phyloP scores from a whole-genome alignment of 2,113 vertebrate species.

The Patagioenas fasciata region DNA sequence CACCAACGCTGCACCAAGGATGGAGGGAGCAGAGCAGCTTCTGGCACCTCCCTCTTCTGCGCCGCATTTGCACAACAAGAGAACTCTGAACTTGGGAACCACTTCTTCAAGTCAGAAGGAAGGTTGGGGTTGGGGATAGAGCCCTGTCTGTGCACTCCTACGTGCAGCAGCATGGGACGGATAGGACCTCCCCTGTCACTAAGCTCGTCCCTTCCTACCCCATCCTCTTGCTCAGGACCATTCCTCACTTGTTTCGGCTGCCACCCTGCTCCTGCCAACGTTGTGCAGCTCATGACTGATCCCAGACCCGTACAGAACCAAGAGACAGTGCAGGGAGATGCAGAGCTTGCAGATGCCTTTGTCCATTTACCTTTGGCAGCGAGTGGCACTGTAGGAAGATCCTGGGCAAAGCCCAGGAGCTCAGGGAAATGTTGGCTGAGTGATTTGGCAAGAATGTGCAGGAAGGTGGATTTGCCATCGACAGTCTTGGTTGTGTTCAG shows the following conservation, averaged over 20 bases:
- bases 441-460: slow-evolving; percentile 98
- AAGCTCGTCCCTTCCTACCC: neutral
- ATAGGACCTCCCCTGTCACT: neutral
- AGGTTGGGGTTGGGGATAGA: neutral
- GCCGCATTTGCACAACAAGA: neutral
- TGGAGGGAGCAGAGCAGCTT: neutral
- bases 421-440: slow-evolving; percentile 98
- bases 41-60: neutral
- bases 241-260: neutral
- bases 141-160: neutral
- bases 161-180: fast-evolving
- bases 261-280: neutral
- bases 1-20: fast-evolving
- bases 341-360: fast-evolving
- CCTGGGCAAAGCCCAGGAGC: slow-evolving; percentile 92
- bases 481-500: slow-evolving; percentile 97
- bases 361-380: slow-evolving; percentile 91
- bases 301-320: neutral
- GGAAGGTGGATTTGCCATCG: slow-evolving; percentile 96
- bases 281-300: neutral
- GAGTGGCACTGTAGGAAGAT: slow-evolving; percentile 90
- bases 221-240: neutral
- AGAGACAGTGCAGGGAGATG: neutral
- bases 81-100: neutral
- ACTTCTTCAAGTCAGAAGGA: neutral